A percentile compares a stretch with the other conserved stretches of the same genome.
phyloP scores from a whole-genome alignment of 2,888 invertebrate genomes.

The Deilephila porcellus region DNA sequence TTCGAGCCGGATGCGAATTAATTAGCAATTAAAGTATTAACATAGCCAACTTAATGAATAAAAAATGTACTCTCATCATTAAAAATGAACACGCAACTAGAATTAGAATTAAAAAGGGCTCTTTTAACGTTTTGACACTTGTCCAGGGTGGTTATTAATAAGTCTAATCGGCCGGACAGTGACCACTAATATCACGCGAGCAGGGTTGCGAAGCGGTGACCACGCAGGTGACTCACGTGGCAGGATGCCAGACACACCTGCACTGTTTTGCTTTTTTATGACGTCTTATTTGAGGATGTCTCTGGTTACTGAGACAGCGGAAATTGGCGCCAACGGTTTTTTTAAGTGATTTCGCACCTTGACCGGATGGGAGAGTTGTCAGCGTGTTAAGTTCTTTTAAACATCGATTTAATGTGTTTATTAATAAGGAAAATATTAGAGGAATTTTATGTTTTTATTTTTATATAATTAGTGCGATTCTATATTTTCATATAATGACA shows the following conservation, averaged over 20 bases:
- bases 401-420: too few relatives aligned
- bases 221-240: slow-evolving; percentile 40
- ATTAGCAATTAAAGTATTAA: neutral
- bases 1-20: slow-evolving; percentile 2
- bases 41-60: too few relatives aligned
- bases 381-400: neutral
- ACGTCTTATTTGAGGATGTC: slow-evolving; percentile 11
- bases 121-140: neutral
- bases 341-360: neutral
- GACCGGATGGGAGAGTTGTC: neutral
- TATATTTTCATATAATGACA: too few relatives aligned
- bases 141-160: neutral
- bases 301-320: neutral
- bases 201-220: slow-evolving; percentile 14
- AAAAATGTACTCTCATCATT: too few relatives aligned
- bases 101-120: neutral
- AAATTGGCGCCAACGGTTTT: neutral
- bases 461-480: too few relatives aligned
- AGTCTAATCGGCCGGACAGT: neutral
- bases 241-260: slow-evolving; percentile 35
- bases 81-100: too few relatives aligned
- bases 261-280: slow-evolving; percentile 18
- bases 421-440: too few relatives aligned
- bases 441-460: too few relatives aligned
- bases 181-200: slow-evolving; percentile 1